These are phyloP conservation scores for Apodemus speciosus DNA, from an alignment of 2,113 vertebrate genomes.

Conservation along the genomic window DNA sequence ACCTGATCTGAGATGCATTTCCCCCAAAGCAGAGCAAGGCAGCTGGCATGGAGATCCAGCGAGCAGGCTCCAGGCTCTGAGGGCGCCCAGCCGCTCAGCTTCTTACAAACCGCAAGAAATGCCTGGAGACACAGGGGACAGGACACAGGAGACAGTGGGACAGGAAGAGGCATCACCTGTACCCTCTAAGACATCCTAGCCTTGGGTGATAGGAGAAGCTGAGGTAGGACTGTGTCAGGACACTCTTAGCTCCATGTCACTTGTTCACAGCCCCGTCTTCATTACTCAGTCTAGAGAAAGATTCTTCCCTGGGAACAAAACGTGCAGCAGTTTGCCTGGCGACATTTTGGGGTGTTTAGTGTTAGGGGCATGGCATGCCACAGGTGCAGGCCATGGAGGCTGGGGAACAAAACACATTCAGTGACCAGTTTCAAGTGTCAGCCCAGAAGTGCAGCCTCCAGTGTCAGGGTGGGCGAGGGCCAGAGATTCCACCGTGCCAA, in stretches of 20 bases:
- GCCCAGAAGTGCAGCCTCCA: background rate
- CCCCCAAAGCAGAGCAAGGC: background rate
- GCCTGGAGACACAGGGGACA: accelerated
- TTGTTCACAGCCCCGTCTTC: background rate
- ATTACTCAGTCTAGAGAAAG: background rate
- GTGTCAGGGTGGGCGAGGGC: background rate
- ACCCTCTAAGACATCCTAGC: background rate
- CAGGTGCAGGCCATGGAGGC: background rate
- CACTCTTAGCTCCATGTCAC: background rate
- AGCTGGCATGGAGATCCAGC: background rate
- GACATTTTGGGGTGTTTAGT: accelerated
- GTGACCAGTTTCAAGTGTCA: too few species aligned
- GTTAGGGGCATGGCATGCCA: background rate
- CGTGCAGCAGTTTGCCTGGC: background rate
- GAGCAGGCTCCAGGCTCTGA: background rate
- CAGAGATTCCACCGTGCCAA: background rate
- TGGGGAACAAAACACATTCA: background rate
- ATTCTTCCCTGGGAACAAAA: background rate
- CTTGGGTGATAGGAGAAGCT: background rate
- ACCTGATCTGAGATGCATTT: background rate
- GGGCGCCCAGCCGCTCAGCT: background rate
- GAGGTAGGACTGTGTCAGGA: background rate
- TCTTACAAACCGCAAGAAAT: background rate
- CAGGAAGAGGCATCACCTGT: background rate
- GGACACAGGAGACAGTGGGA: too few species aligned